These are phyloP conservation scores for Agrilus biguttatus DNA, from an alignment of 2,888 invertebrate genomes.

Conservation along the genomic window DNA sequence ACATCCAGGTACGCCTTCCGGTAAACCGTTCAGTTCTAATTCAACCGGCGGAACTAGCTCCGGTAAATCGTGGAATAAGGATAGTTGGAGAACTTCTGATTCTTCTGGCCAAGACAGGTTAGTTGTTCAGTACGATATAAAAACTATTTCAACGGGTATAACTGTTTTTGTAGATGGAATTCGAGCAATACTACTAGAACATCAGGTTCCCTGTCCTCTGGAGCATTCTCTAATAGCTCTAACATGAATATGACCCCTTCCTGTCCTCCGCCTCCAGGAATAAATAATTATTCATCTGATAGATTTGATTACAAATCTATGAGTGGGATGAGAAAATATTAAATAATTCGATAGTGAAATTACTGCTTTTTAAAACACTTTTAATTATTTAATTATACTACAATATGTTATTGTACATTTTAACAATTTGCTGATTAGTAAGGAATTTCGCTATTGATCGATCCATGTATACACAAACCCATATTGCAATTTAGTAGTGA, in stretches of 20 bases:
- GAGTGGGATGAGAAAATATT: constrained; percentile 19
- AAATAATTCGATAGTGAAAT: background rate
- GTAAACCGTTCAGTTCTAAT: constrained; percentile 8
- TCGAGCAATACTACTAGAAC: constrained; percentile 11
- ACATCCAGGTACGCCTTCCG: constrained; percentile 10
- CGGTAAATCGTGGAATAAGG: constrained; percentile 14
- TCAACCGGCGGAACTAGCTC: constrained; percentile 5
- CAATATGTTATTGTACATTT: too few species aligned
- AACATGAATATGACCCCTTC: constrained; percentile 19
- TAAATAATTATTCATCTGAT: constrained; percentile 24
- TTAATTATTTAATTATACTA: too few species aligned
- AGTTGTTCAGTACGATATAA: background rate
- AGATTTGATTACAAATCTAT: constrained; percentile 22
- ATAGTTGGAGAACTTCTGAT: constrained; percentile 11
- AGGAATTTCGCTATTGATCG: too few species aligned
- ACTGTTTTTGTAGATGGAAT: constrained; percentile 14
- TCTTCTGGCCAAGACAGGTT: constrained; percentile 3
- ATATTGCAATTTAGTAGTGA: too few species aligned
- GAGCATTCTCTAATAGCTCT: constrained; percentile 19
- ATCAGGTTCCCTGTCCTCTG: constrained; percentile 9
- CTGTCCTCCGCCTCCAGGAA: constrained; percentile 28
- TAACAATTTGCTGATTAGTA: too few species aligned
- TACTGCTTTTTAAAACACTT: too few species aligned
- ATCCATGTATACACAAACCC: too few species aligned
- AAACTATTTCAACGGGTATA: constrained; percentile 9